Conservation (phyloP, 2,113 vertebrate genomes). For the Hippocampus abdominalis region DNA sequence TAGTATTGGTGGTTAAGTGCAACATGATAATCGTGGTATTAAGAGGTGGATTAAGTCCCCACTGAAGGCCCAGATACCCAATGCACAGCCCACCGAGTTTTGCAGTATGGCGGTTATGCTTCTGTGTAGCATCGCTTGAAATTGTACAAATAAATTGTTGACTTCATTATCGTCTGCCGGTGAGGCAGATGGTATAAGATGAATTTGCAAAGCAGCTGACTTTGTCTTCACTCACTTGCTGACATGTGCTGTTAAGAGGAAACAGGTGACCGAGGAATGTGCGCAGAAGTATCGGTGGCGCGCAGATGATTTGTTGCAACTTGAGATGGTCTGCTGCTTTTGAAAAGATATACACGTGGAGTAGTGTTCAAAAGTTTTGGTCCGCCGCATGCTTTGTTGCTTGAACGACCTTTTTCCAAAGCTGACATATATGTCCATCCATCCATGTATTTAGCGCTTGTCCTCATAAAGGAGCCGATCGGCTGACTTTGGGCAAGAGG, state of each 20-base stretch:
- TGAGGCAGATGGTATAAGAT: slow-evolving; percentile 55
- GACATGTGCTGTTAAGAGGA: slow-evolving; percentile 66
- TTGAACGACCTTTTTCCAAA: background rate
- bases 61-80: no score
- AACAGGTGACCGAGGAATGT: slow-evolving; percentile 70
- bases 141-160: slow-evolving; percentile 48
- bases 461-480: background rate
- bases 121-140: slow-evolving; percentile 10
- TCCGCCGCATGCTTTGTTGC: background rate
- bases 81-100: no score
- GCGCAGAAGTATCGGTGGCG: slow-evolving; percentile 43
- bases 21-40: no score
- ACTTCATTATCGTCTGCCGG: slow-evolving; percentile 38
- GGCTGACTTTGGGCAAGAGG: no score
- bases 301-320: slow-evolving; percentile 44
- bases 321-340: slow-evolving; percentile 20
- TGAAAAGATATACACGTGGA: slow-evolving; percentile 1
- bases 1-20: no score
- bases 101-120: no score
- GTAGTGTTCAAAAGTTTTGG: background rate
- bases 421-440: background rate
- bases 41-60: no score
- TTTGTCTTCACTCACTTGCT: slow-evolving; percentile 59
- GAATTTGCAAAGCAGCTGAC: slow-evolving; percentile 68
- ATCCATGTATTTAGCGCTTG: background rate